A percentile compares a stretch with the other conserved stretches of the same genome.
These are phyloP conservation scores for Channallabes apus DNA, from an alignment of 2,797 vertebrate species.

Conservation along the genomic window DNA sequence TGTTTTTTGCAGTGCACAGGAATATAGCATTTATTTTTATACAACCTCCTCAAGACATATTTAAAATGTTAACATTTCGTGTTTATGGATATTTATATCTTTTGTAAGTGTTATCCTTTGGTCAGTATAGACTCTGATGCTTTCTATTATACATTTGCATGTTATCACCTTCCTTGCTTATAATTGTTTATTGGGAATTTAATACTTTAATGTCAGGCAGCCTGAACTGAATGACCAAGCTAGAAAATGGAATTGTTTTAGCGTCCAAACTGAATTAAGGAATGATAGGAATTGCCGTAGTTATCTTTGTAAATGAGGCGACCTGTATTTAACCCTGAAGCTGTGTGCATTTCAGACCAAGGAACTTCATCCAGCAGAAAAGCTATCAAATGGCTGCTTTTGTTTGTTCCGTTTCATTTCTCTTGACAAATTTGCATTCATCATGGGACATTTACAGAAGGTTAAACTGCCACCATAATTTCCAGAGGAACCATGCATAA, in stretches of 20 bases:
- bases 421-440: background rate
- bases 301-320: background rate
- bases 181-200: background rate
- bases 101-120: background rate
- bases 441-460: background rate
- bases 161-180: background rate
- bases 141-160: background rate
- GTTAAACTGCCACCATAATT: background rate
- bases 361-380: background rate
- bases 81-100: slow-evolving; percentile 69
- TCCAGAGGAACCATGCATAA: background rate
- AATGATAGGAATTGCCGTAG: background rate
- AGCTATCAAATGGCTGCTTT: background rate
- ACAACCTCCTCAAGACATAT: slow-evolving; percentile 25
- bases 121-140: background rate
- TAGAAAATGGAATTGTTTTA: background rate
- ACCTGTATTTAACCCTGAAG: background rate
- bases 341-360: background rate
- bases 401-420: background rate
- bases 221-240: background rate
- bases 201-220: background rate
- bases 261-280: background rate
- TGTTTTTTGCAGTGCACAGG: slow-evolving; percentile 13
- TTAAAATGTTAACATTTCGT: slow-evolving; percentile 50
- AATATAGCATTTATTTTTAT: slow-evolving; percentile 57